Conservation (phyloP, 2,888 invertebrate genomes). For the Salpingus planirostris region DNA sequence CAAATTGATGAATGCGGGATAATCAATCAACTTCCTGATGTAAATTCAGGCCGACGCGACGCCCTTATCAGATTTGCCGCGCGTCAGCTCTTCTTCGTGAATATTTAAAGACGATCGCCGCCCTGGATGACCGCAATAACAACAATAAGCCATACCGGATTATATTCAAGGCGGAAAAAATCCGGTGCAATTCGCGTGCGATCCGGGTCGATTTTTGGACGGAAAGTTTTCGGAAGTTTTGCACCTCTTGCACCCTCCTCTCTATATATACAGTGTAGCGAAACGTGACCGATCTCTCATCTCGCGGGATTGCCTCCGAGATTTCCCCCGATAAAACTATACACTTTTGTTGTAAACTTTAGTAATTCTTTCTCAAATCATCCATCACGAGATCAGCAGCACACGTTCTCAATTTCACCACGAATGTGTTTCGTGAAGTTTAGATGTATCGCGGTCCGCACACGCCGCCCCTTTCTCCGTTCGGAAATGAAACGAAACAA, state of each 20-base stretch:
- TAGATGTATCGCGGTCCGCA: constrained; percentile 10
- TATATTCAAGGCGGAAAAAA: no score
- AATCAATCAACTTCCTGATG: no score
- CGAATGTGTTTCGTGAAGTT: constrained; percentile 24
- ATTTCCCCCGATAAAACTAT: constrained; percentile 53
- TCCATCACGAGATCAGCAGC: constrained; percentile 40
- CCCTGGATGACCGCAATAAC: no score
- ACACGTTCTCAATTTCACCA: constrained; percentile 34
- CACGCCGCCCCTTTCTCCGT: not conserved
- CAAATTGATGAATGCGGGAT: no score
- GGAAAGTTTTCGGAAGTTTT: constrained; percentile 15
- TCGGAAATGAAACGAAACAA: constrained; percentile 24
- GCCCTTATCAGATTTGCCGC: no score
- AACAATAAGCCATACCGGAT: no score
- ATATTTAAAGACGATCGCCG: no score
- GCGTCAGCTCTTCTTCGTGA: no score
- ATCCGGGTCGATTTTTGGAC: constrained; percentile 11
- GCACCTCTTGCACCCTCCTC: constrained; percentile 12
- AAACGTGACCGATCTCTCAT: constrained; percentile 50
- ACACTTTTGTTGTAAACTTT: constrained; percentile 45
- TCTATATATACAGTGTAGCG: constrained; percentile 27
- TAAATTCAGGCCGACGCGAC: no score
- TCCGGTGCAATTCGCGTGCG: no score
- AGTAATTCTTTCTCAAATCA: constrained; percentile 43
- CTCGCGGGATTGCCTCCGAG: constrained; percentile 45